Conservation (phyloP, 2,113 vertebrate species). For the Tiliqua scincoides region DNA sequence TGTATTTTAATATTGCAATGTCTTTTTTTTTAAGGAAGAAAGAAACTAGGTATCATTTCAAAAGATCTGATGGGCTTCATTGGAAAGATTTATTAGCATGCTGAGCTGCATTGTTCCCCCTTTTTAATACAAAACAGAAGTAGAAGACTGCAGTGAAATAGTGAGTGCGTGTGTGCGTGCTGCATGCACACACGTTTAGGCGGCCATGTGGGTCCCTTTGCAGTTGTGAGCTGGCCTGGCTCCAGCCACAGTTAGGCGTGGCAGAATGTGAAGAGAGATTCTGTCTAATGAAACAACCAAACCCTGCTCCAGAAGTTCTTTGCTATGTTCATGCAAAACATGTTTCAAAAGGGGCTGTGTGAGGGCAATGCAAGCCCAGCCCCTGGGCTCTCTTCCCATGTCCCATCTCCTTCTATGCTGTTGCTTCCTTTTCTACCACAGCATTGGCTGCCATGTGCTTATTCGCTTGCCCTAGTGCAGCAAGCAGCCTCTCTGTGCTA, state of each 20-base stretch:
- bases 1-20: conserved; percentile 26
- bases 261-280: background rate
- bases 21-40: no score
- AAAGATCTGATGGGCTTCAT: conserved; percentile 22
- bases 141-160: conserved; percentile 3
- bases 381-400: background rate
- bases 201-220: background rate
- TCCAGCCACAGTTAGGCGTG: background rate
- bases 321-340: background rate
- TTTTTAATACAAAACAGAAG: background rate
- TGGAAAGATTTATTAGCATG: conserved; percentile 6
- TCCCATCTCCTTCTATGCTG: background rate
- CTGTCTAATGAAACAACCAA: background rate
- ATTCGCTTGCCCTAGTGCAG: background rate
- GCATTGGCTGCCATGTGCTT: background rate
- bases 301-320: background rate
- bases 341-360: no score
- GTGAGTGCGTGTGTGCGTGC: background rate
- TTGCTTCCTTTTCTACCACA: background rate
- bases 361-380: background rate
- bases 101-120: background rate
- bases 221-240: background rate
- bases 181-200: background rate
- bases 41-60: conserved; percentile 31
- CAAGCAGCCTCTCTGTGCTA: background rate